phyloP scores from a whole-genome alignment of 2,797 vertebrate genomes.

The Acipenser transmontanus region DNA sequence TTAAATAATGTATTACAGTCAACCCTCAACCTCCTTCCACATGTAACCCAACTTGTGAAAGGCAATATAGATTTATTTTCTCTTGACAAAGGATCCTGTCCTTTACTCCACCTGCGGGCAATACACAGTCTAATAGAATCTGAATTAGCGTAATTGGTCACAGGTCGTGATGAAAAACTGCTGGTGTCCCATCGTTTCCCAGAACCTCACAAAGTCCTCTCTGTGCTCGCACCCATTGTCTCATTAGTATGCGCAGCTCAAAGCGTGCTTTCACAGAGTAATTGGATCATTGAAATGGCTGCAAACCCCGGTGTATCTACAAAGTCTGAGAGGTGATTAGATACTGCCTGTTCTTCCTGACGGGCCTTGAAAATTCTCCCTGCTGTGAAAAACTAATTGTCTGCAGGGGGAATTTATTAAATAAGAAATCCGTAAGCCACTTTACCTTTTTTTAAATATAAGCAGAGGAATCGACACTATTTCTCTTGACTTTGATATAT shows the following conservation, averaged over 20 bases:
- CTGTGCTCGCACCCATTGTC: conserved; percentile 42
- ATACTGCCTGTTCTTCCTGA: conserved; percentile 63
- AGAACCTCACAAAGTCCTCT: conserved; percentile 49
- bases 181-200: conserved; percentile 36
- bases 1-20: background rate
- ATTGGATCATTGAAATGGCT: conserved; percentile 70
- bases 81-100: background rate
- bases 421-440: conserved; percentile 71
- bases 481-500: conserved; percentile 55
- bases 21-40: background rate
- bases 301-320: conserved; percentile 64
- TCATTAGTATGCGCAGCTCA: conserved; percentile 68
- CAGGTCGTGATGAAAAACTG: conserved; percentile 43
- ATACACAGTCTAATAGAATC: conserved; percentile 64
- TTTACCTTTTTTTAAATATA: conserved; percentile 57
- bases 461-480: conserved; percentile 53
- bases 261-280: conserved; percentile 61
- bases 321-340: conserved; percentile 69
- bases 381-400: conserved; percentile 78
- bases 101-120: conserved; percentile 54
- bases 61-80: background rate
- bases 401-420: conserved; percentile 73
- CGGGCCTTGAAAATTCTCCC: conserved; percentile 69
- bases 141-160: conserved; percentile 60
- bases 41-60: background rate